Conservation (phyloP, 2,888 invertebrate species). For the Chorisops tibialis region DNA sequence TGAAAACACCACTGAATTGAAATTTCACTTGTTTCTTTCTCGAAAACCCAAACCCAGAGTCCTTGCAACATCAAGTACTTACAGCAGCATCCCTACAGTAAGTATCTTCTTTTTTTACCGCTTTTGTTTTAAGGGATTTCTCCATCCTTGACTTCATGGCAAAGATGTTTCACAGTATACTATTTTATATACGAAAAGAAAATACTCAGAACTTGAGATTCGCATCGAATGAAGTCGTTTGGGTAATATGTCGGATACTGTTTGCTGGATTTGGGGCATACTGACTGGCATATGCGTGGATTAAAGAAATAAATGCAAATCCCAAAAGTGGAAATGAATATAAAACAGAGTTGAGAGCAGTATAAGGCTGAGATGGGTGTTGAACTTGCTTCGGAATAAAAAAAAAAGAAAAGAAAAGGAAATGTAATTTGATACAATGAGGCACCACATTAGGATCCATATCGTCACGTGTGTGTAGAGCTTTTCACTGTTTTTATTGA, state of each 20-base stretch:
- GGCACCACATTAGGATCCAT: slow-evolving; percentile 13
- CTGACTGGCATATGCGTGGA: slow-evolving; percentile 29
- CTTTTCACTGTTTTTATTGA: slow-evolving; percentile 19
- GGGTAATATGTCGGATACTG: background rate
- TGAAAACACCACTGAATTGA: background rate
- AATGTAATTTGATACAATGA: slow-evolving; percentile 20
- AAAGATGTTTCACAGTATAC: too few relatives aligned
- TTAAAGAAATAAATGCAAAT: slow-evolving; percentile 27
- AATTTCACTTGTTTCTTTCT: slow-evolving; percentile 1
- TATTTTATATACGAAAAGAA: too few relatives aligned
- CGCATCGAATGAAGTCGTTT: too few relatives aligned
- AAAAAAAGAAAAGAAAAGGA: background rate
- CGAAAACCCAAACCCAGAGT: background rate
- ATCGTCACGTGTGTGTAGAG: background rate
- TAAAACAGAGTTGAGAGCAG: slow-evolving; percentile 22
- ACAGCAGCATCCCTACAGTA: background rate
- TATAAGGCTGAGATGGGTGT: background rate
- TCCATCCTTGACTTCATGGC: too few relatives aligned
- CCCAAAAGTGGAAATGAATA: slow-evolving; percentile 30
- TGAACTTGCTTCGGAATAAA: background rate
- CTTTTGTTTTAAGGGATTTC: too few relatives aligned
- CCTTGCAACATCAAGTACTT: background rate
- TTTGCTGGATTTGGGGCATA: background rate
- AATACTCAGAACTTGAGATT: too few relatives aligned
- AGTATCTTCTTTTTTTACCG: too few relatives aligned